Conservation (phyloP, 1,140 invertebrate species). For the Drosophila triauraria region DNA sequence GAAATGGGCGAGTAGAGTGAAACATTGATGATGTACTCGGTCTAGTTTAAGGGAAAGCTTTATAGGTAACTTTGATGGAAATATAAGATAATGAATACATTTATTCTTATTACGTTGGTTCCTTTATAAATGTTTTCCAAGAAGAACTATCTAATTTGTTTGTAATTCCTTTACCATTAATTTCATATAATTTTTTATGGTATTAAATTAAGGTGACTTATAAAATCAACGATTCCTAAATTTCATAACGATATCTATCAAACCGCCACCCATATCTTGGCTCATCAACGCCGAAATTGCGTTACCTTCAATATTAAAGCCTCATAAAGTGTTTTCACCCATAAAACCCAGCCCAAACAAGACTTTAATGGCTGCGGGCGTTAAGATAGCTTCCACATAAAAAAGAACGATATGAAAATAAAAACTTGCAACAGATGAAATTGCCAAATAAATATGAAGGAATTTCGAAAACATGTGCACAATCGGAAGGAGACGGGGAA, state of each 20-base stretch:
- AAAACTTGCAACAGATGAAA: conserved; percentile 48
- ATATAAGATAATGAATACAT: too few species aligned
- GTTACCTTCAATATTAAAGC: conserved; percentile 9
- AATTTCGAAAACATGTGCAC: conserved; percentile 42
- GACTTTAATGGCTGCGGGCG: conserved; percentile 13
- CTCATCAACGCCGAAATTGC: conserved; percentile 2
- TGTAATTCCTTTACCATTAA: too few species aligned
- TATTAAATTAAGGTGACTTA: neutral
- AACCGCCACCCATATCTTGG: conserved; percentile 11
- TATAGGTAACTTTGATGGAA: neutral
- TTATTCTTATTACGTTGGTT: too few species aligned
- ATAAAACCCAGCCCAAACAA: conserved; percentile 25
- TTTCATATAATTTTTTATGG: neutral
- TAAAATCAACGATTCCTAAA: conserved; percentile 9
- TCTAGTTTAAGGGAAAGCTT: neutral
- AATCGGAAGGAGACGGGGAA: neutral
- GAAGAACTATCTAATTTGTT: too few species aligned
- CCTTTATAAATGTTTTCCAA: too few species aligned
- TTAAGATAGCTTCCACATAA: conserved; percentile 36
- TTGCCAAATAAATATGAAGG: conserved; percentile 48
- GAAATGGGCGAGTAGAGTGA: conserved; percentile 5
- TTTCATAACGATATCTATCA: neutral
- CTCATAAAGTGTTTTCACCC: conserved; percentile 20
- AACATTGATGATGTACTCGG: neutral
- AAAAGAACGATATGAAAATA: conserved; percentile 30